These are phyloP conservation scores for Trissolcus basalis DNA, from an alignment of 1,140 invertebrate species.

Conservation along the genomic window DNA sequence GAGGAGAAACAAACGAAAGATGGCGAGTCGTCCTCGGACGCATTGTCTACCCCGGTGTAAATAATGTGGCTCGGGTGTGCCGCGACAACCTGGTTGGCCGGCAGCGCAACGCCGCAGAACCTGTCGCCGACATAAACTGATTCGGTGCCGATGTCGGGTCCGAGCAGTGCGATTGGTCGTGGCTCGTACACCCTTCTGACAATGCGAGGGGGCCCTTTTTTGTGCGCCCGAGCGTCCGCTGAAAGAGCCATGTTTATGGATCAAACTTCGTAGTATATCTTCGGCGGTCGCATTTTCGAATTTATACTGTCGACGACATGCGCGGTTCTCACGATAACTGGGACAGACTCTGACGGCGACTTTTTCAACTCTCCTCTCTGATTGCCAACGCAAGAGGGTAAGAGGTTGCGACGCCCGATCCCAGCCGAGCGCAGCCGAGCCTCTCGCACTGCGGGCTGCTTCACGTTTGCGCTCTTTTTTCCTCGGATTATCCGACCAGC, in stretches of 20 bases:
- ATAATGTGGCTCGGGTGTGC: constrained; percentile 72
- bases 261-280: constrained; percentile 44
- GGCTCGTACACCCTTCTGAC: constrained; percentile 39
- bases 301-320: constrained; percentile 24
- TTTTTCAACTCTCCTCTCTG: neutral
- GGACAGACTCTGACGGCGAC: constrained; percentile 15
- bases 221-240: constrained; percentile 9
- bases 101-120: constrained; percentile 63
- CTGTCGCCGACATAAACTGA: constrained; percentile 72
- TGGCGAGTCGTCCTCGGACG: constrained; percentile 64
- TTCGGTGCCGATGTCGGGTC: constrained; percentile 67
- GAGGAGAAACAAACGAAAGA: constrained; percentile 72
- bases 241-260: constrained; percentile 46
- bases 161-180: constrained; percentile 62
- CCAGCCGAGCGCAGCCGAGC: constrained; percentile 41
- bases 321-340: constrained; percentile 36
- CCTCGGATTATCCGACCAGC: constrained; percentile 64
- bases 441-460: constrained; percentile 62
- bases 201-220: constrained; percentile 36
- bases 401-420: constrained; percentile 43
- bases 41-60: constrained; percentile 74
- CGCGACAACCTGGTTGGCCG: constrained; percentile 66
- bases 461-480: constrained; percentile 69
- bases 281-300: constrained; percentile 19
- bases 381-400: constrained; percentile 6